Percentiles rank a stretch among this genome's conserved stretches.
Evolutionary conservation across 2,113 vertebrate species (phyloP).

Genomic region (Saguinus imperator): DNA sequence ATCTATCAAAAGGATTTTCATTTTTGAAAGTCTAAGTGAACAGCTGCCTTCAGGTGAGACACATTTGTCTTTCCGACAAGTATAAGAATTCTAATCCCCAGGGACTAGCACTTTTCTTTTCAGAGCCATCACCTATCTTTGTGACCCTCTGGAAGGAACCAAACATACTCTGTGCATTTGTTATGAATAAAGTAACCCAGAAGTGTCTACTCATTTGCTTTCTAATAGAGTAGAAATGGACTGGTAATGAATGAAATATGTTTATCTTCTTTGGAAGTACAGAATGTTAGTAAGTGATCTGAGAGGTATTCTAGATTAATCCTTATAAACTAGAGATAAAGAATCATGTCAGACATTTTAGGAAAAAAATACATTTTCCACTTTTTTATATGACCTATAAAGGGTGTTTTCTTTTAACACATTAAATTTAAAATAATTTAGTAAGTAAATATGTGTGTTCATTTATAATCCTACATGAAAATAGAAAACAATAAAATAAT

Average conservation of each 20-base stretch:
- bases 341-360: background rate
- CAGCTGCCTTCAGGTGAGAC: conserved; percentile 74
- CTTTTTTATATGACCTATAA: background rate
- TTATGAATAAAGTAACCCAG: conserved; percentile 64
- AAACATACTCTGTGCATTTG: conserved; percentile 14
- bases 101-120: conserved; percentile 78
- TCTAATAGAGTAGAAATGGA: background rate
- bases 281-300: background rate
- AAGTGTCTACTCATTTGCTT: conserved; percentile 50
- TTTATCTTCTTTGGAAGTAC: background rate
- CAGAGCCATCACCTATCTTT: conserved; percentile 72
- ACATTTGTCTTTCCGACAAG: conserved; percentile 83
- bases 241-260: background rate
- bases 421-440: background rate
- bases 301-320: background rate
- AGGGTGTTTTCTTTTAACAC: background rate
- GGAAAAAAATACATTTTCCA: background rate
- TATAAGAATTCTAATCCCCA: conserved; percentile 75
- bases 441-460: background rate
- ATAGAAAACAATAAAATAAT: background rate
- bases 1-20: conserved; percentile 71
- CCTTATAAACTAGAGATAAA: background rate
- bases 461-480: background rate
- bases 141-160: conserved; percentile 62
- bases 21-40: conserved; percentile 72